phyloP scores from a whole-genome alignment of 2,797 vertebrate species.

The Neosilurus hyrtlii region DNA sequence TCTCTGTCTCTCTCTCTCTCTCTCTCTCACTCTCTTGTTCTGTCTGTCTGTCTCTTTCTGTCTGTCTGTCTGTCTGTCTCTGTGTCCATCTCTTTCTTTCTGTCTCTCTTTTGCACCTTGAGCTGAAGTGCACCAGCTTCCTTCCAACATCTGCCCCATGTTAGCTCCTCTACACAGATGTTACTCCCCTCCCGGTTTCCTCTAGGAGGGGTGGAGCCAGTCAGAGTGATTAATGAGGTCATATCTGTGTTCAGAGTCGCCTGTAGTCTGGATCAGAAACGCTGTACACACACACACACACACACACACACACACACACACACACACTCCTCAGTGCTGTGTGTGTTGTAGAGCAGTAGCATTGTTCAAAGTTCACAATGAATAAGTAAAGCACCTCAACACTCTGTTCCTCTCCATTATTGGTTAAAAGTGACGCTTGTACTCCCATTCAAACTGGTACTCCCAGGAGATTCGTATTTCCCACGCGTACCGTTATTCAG shows the following conservation, averaged over 20 bases:
- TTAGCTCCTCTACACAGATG: conserved; percentile 43
- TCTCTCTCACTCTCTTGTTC: neutral
- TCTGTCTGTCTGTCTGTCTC: neutral
- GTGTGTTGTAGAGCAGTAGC: too few relatives aligned
- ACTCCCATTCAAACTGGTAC: too few relatives aligned
- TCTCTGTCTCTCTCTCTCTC: neutral
- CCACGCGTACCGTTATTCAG: too few relatives aligned
- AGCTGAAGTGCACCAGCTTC: neutral
- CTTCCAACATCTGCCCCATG: conserved; percentile 49
- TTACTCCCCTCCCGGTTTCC: conserved; percentile 26
- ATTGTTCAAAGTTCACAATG: too few relatives aligned
- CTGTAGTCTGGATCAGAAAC: conserved; percentile 15
- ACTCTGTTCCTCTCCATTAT: too few relatives aligned
- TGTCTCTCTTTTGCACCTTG: neutral
- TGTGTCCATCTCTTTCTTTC: neutral
- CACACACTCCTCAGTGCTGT: too few relatives aligned
- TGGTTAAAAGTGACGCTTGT: too few relatives aligned
- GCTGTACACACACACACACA: neutral
- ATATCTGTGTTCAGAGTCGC: conserved; percentile 32
- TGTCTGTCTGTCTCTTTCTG: neutral
- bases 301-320: conserved; percentile 4
- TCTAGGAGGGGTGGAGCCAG: conserved; percentile 35
- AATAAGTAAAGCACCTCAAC: too few relatives aligned
- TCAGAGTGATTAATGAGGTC: conserved; percentile 55
- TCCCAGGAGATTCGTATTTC: too few relatives aligned